A percentile compares a stretch with the other conserved stretches of the same genome.
These are phyloP conservation scores for Cataglyphis albicans DNA, from an alignment of 2,888 invertebrate genomes.

Conservation along the genomic window DNA sequence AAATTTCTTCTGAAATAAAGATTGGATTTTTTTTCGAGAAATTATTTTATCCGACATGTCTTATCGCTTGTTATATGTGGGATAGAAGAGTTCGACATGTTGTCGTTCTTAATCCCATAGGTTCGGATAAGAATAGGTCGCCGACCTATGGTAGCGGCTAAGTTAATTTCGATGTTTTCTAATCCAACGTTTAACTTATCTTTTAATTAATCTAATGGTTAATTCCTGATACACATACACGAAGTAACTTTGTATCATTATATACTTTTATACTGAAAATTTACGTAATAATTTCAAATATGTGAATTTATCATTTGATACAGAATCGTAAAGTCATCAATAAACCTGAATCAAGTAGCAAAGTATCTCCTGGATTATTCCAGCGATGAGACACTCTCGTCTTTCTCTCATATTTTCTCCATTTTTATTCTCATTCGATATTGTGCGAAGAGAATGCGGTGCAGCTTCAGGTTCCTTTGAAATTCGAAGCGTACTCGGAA, in stretches of 20 bases:
- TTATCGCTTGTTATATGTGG: conserved; percentile 65
- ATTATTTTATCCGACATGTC: conserved; percentile 54
- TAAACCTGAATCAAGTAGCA: neutral
- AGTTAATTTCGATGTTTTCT: neutral
- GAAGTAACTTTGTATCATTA: neutral
- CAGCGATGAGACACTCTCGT: neutral
- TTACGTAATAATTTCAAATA: neutral
- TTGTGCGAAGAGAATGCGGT: conserved; percentile 20
- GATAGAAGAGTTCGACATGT: conserved; percentile 54
- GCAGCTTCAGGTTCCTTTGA: conserved; percentile 27
- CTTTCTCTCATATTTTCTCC: conserved; percentile 22
- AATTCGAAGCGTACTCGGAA: conserved; percentile 49
- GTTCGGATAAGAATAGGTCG: conserved; percentile 65
- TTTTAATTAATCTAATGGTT: neutral
- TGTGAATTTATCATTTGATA: neutral
- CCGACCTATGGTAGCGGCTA: conserved; percentile 52
- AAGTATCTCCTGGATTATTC: neutral
- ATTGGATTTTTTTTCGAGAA: conserved; percentile 22
- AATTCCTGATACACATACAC: neutral
- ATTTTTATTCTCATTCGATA: conserved; percentile 6
- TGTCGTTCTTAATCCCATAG: conserved; percentile 55
- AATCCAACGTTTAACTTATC: conserved; percentile 11
- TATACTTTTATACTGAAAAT: neutral
- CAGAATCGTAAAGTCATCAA: neutral
- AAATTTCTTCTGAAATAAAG: neutral